Evolutionary conservation across 2,113 vertebrate genomes (phyloP).

Genomic region (Ibidorhyncha struthersii): DNA sequence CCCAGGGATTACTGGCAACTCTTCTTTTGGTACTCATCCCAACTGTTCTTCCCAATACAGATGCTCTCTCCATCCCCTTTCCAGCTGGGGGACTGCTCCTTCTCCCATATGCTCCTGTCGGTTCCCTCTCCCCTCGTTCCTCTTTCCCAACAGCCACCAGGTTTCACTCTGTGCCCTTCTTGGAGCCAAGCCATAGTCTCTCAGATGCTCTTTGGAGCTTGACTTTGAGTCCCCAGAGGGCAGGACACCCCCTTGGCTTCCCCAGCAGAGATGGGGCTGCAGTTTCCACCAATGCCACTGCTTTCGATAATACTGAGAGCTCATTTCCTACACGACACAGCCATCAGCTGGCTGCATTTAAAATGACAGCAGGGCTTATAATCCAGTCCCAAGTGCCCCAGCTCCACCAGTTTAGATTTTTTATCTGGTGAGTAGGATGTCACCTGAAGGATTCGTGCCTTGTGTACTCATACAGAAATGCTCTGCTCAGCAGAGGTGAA

Average conservation of each 20-base stretch:
- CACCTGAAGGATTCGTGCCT: not conserved
- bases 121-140: not conserved
- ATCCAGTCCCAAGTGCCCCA: not conserved
- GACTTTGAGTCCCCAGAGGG: not conserved
- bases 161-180: not conserved
- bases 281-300: not conserved
- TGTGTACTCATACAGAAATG: not conserved
- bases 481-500: not conserved
- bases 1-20: not conserved
- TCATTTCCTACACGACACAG: slow-evolving; percentile 39
- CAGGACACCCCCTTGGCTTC: not conserved
- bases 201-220: not conserved
- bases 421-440: not conserved
- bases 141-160: not conserved
- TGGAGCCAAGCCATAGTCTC: not conserved
- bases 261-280: not conserved
- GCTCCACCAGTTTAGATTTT: not conserved
- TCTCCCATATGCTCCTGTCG: not conserved
- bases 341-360: slow-evolving; percentile 48
- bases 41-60: not conserved
- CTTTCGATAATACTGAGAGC: not conserved
- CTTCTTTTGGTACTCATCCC: not conserved
- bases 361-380: not conserved
- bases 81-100: rapidly evolving
- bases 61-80: not conserved